Evolutionary conservation across 2,888 invertebrate genomes (phyloP).

Genomic region (Eremobia ochroleuca): DNA sequence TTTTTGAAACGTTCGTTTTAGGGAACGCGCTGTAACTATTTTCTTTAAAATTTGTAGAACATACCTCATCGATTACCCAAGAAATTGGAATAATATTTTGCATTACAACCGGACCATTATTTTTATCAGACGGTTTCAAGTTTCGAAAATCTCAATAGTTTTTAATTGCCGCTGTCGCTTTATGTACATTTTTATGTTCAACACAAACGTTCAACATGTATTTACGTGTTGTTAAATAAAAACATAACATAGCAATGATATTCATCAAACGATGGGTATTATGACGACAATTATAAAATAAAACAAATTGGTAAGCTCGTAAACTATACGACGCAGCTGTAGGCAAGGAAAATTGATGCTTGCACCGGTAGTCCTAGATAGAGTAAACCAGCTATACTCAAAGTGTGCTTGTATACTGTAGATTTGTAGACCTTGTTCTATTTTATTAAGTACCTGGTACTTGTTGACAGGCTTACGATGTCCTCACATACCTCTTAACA

Average conservation of each 20-base stretch:
- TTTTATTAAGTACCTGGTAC: neutral
- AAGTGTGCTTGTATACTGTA: neutral
- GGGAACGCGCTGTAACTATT: no score
- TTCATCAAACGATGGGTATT: slow-evolving; percentile 15
- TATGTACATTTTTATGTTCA: slow-evolving; percentile 2
- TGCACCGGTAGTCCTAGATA: neutral
- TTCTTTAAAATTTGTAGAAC: neutral
- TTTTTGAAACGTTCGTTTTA: neutral
- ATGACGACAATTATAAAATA: slow-evolving; percentile 49
- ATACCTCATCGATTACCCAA: neutral
- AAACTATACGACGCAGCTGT: slow-evolving; percentile 36
- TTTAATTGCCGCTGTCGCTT: neutral
- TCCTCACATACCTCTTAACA: no score
- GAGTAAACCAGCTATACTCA: neutral
- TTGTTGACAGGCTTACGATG: no score
- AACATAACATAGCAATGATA: slow-evolving; percentile 13
- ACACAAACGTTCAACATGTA: neutral
- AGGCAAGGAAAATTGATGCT: slow-evolving; percentile 2
- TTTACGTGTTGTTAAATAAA: slow-evolving; percentile 37
- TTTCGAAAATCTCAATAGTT: neutral
- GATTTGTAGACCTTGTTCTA: neutral
- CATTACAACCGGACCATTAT: neutral
- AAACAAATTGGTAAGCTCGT: slow-evolving; percentile 54
- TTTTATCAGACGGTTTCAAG: neutral
- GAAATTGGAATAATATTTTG: neutral